Conservation (phyloP, 2,113 vertebrate species). For the Podarcis muralis region DNA sequence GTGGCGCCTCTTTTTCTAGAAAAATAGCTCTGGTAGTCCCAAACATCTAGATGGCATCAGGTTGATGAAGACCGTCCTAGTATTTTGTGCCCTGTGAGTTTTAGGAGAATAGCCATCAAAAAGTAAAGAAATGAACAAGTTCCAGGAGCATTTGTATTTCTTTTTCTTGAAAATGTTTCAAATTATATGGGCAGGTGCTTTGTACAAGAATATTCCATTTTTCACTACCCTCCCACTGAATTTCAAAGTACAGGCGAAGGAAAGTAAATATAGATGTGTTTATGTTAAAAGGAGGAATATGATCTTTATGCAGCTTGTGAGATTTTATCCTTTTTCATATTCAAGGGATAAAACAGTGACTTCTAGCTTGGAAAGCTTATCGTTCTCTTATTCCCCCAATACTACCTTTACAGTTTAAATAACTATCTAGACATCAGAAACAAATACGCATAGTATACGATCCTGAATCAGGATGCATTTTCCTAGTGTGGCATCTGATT, state of each 20-base stretch:
- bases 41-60: too few species aligned
- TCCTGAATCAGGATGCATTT: slow-evolving; percentile 6
- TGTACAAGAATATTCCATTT: slow-evolving; percentile 14
- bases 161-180: background rate
- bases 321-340: slow-evolving; percentile 1
- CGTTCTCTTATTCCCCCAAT: background rate
- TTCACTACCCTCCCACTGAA: background rate
- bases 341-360: background rate
- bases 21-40: too few species aligned
- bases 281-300: background rate
- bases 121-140: background rate
- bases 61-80: too few species aligned
- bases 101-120: background rate
- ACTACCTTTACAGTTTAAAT: slow-evolving; percentile 20
- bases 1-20: too few species aligned
- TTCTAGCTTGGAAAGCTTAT: background rate
- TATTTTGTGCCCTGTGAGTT: too few species aligned
- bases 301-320: background rate
- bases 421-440: background rate
- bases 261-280: background rate
- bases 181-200: slow-evolving; percentile 21
- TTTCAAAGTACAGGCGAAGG: background rate
- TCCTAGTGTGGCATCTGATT: slow-evolving; percentile 4
- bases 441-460: background rate
- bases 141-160: background rate